Evolutionary conservation across 2,888 invertebrate species (phyloP).

Genomic region (Platycheirus rosarum): DNA sequence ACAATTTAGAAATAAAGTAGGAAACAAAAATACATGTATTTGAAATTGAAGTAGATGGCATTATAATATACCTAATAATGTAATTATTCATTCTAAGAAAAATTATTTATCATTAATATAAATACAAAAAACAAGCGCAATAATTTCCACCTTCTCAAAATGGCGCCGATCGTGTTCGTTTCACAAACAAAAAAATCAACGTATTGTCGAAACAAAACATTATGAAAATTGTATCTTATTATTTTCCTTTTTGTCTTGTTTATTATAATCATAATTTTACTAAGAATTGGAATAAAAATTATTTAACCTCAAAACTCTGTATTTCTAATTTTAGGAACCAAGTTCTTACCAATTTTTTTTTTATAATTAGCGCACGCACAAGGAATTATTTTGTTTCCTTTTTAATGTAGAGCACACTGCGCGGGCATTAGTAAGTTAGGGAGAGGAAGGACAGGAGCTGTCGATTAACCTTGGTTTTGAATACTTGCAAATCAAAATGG

Average conservation of each 20-base stretch:
- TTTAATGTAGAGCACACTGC: too few relatives aligned
- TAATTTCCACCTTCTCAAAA: constrained; percentile 1
- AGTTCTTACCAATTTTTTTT: too few relatives aligned
- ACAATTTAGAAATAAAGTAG: constrained; percentile 17
- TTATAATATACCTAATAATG: constrained; percentile 14
- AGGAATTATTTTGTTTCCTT: too few relatives aligned
- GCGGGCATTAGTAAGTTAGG: too few relatives aligned
- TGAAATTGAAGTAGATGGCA: constrained; percentile 42
- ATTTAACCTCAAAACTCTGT: constrained; percentile 43
- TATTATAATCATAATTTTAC: constrained; percentile 50
- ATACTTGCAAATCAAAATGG: too few relatives aligned
- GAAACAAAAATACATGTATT: constrained; percentile 19
- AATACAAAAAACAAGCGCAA: constrained; percentile 18
- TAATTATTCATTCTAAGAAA: constrained; percentile 38
- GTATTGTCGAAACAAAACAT: constrained; percentile 25
- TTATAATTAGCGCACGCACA: too few relatives aligned
- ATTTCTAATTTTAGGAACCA: constrained; percentile 29
- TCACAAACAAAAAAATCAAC: constrained; percentile 37
- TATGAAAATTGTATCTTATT: constrained; percentile 16
- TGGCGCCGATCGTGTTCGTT: constrained; percentile 49
- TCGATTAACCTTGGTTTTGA: too few relatives aligned
- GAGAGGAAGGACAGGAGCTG: too few relatives aligned
- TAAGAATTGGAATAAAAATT: constrained; percentile 60
- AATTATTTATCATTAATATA: constrained; percentile 21
- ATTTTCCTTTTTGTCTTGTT: constrained; percentile 21